Evolutionary conservation across 1,140 invertebrate genomes (phyloP), one percentile per base, ranked within the genome.

Genomic region (Drosophila nikananu): DNA sequence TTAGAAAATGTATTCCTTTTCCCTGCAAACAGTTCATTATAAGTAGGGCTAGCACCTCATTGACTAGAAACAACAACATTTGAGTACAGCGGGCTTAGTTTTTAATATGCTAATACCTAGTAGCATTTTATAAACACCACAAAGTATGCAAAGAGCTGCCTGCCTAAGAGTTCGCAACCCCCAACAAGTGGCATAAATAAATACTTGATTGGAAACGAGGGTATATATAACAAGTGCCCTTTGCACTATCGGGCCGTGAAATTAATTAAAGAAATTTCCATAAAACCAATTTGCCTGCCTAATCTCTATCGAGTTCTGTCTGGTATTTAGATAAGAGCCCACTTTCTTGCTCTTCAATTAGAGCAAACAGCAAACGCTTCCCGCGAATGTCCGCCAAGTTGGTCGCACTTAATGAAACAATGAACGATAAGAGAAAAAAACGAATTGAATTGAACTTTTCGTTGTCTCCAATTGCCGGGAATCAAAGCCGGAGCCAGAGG

Each of bases 261-360:
- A 73, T 74, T 73, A 74, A 74, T 74, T 74, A 21, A 41, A 7
- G 0, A 44, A 75, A 62, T 78, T 70, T 78, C 76, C 65, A 78
- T 78, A 78, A 77, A 78, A 41, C 57, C 55, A 39, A 78, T 78
- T 78, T 57, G 44, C n/a, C 27, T 42, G 39, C 30, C 65, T 60
- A 70, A 78, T 78, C 57, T 39, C 13, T 42, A 79, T 78, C 75
- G 35, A 37, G 23, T 5, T 42, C n/a, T 51, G 48, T 27, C 23
- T n/a, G 44, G 27, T 19, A 48, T 39, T 77, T 54, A 51, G 74
- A 77, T 76, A 57, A 44, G 51, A 27, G 32, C n/a, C 39, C 27
- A 55, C 57, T 68, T 62, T 42, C 30, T 25, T 44, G 49, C 23
- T 48, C 71, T 51, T 48, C 71, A 65, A 63, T 65, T 63, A 27